Evolutionary conservation across 2,113 vertebrate species (phyloP).

Genomic region (Malurus melanocephalus): DNA sequence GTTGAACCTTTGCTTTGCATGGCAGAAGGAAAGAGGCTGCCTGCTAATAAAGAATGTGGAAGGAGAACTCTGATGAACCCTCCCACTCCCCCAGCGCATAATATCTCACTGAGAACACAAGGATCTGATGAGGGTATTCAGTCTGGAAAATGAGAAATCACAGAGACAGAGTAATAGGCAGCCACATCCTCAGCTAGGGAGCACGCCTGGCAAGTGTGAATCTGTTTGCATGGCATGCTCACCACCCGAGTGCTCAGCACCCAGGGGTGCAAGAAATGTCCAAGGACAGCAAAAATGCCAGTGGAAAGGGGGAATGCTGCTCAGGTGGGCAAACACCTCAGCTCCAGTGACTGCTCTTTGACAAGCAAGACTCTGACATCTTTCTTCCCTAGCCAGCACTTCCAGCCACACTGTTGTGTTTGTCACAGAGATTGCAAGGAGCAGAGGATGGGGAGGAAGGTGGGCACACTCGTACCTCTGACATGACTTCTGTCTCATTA

Average conservation of each 20-base stretch:
- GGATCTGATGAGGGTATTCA: not conserved
- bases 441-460: not conserved
- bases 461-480: not conserved
- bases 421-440: not conserved
- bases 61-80: not conserved
- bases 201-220: not conserved
- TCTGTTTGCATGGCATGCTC: fast-evolving
- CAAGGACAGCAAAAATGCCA: not conserved
- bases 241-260: not conserved
- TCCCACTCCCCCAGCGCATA: not conserved
- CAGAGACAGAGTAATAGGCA: not conserved
- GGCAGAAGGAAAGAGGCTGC: not conserved
- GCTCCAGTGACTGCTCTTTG: not conserved
- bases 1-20: not conserved
- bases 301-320: not conserved
- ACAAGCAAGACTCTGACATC: not conserved
- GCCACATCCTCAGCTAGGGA: not conserved
- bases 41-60: not conserved
- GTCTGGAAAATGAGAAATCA: not conserved
- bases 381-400: not conserved
- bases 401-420: not conserved
- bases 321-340: not conserved
- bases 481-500: not conserved
- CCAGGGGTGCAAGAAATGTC: fast-evolving
- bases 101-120: not conserved